Evolutionary conservation across 35 echinoderm and acorn worm genomes (phyloP), one percentile per base, ranked within the genome.

Genomic region (Chiridota heheva): DNA sequence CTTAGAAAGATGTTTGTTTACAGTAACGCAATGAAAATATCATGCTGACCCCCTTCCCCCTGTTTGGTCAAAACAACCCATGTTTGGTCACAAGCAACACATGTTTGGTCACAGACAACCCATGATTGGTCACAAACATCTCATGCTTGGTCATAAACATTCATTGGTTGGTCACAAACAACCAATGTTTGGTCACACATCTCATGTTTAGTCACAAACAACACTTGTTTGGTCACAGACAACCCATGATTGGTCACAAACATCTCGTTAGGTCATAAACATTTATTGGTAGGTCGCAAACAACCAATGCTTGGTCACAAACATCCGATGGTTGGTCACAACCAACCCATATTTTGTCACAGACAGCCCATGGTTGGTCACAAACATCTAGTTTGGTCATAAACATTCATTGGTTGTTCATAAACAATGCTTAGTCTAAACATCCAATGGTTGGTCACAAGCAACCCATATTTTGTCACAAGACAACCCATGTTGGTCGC

Each of bases 391-490:
- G 47, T 53, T 53, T 8, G 43, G 37, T 48, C 69, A 72, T n/a
- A 39, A 69, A 3, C 72, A 78, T 45, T 55, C 78, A n/a, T 31
- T 59, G 13, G 49, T 42, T 41, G 4, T 10, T 72, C 69, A 43
- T 69, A 17, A 28, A 31, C 29, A 69, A 31, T 15, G 0, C 20
- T 29, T 0, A 26, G 13, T 15, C 20, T 29, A 26, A 13, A 16
- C 16, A n/a, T 29, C 16, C 15, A 34, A 20, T 13, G 16, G 13
- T 34, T 66, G 16, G 63, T 15, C 63, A 26, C 32, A 26, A 15
- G 16, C 17, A 0, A 26, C 63, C 20, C n/a, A 0, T n/a, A n/a
- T 13, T n/a, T 15, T n/a, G 32, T 66, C 30, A 66, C 30, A 0
- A 15, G n/a, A 31, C 0, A 66, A 13, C 13, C 16, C 63, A 34